Evolutionary conservation across 2,797 vertebrate genomes (phyloP).

Genomic region (Propithecus perrieri): DNA sequence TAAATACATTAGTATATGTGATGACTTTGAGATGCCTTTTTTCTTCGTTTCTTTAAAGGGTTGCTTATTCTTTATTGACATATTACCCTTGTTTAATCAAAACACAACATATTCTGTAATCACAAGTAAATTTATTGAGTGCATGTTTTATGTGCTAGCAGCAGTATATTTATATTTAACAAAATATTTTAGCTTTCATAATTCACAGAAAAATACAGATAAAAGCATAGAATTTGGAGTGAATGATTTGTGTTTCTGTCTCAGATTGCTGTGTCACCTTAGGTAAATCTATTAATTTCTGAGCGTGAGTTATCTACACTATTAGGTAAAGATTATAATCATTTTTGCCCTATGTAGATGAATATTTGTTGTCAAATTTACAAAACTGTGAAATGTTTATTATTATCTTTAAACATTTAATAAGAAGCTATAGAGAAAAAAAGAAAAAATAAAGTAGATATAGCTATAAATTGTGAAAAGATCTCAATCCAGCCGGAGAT

Average conservation of each 20-base stretch:
- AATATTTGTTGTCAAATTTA: background rate
- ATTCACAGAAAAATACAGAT: background rate
- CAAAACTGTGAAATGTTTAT: background rate
- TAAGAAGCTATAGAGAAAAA: background rate
- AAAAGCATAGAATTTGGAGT: background rate
- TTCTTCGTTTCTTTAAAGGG: background rate
- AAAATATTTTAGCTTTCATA: background rate
- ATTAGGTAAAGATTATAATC: background rate
- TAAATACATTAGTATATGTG: background rate
- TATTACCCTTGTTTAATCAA: background rate
- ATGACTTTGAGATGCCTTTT: background rate
- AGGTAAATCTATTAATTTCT: background rate
- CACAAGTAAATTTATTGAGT: background rate
- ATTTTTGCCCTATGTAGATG: background rate
- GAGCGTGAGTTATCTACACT: background rate
- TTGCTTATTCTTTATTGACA: background rate
- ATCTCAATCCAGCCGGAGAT: background rate
- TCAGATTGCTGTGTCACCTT: background rate
- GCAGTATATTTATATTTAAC: background rate
- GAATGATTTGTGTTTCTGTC: background rate
- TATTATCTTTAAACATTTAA: background rate
- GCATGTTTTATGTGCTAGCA: background rate
- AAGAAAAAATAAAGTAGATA: background rate
- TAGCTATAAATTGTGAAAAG: background rate
- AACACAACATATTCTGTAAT: constrained; percentile 5